phyloP scores from a whole-genome alignment of 2,113 vertebrate genomes.

The Ceyx melanurus region DNA sequence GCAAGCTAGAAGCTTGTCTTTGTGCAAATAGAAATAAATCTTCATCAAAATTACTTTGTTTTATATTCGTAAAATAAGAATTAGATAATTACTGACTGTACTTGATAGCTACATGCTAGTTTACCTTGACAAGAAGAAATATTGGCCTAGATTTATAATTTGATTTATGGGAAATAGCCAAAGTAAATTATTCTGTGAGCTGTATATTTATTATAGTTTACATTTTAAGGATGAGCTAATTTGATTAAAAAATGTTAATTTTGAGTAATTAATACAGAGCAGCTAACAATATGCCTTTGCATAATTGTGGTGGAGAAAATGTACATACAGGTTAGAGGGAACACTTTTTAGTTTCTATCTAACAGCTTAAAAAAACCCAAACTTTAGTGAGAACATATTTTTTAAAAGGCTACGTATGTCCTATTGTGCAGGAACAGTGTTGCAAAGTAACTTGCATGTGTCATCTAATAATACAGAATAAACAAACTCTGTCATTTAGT shows the following conservation, averaged over 20 bases:
- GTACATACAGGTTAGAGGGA: slow-evolving; percentile 55
- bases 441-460: slow-evolving; percentile 82
- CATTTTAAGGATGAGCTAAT: slow-evolving; percentile 78
- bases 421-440: slow-evolving; percentile 76
- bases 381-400: slow-evolving; percentile 71
- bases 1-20: slow-evolving; percentile 86
- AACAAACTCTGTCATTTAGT: slow-evolving; percentile 85
- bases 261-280: slow-evolving; percentile 79
- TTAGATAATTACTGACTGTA: slow-evolving; percentile 80
- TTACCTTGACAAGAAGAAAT: slow-evolving; percentile 79
- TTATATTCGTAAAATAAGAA: slow-evolving; percentile 83
- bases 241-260: slow-evolving; percentile 81
- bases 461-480: slow-evolving; percentile 87
- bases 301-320: slow-evolving; percentile 68
- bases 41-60: slow-evolving; percentile 88
- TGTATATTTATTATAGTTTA: slow-evolving; percentile 77
- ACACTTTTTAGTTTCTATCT: slow-evolving; percentile 68
- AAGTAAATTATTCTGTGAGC: slow-evolving; percentile 73
- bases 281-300: slow-evolving; percentile 74
- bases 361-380: slow-evolving; percentile 11
- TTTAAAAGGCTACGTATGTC: slow-evolving; percentile 67
- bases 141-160: slow-evolving; percentile 80
- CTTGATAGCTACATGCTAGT: slow-evolving; percentile 77
- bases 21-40: slow-evolving; percentile 87
- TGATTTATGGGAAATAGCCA: slow-evolving; percentile 74